Base-by-base conservation (phyloP, 2,888 invertebrate species). In the Micoletzkya japonica region DNA sequence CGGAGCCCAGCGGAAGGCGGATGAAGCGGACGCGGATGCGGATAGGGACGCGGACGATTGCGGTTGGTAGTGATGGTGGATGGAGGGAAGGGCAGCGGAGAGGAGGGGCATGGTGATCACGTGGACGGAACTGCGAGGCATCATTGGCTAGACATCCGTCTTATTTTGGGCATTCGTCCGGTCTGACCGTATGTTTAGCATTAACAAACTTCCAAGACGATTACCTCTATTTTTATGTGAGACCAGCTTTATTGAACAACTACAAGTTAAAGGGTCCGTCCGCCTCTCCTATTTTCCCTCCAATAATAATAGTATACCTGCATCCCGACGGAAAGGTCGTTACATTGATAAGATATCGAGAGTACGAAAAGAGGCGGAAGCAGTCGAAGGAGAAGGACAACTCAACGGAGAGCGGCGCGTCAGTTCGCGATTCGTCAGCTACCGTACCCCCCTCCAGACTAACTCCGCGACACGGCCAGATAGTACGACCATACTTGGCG, bases 291-390 rank as follows among this genome's bases (percentile, higher is more conserved):
- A 44, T 10, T 44, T 14, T 14, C 20, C 44, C 44, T 14, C 44
- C 24, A 28, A 34, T 28, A 59, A 10, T 24, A 7, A 32, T 17
- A 34, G 17, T 39, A 2, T 60, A 70, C 73, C 74, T 59, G 71
- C 81, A 82, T 30, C 74, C 75, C 52, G 78, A 77, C 10, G 80
- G 81, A 7, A 71, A 56, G 7, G 79, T 49, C 1, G 81, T 77
- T 0, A 77, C 77, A 64, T 81, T 81, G 64, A 81, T 67, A 14
- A 66, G 61, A 68, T 81, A 80, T 58, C 73, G 72, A 0, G 80
- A 80, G 30, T 73, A 73, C 14, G 76, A 71, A 37, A 73, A 80
- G 39, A 81, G 70, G 17, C 76, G 77, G 64, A 81, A 82, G 61
- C 82, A 82, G 36, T 70, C 63, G 63, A 80, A 82, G 10, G 74